These are phyloP conservation scores for Sigmodon hispidus DNA, from an alignment of 2,113 vertebrate species.

Conservation along the genomic window DNA sequence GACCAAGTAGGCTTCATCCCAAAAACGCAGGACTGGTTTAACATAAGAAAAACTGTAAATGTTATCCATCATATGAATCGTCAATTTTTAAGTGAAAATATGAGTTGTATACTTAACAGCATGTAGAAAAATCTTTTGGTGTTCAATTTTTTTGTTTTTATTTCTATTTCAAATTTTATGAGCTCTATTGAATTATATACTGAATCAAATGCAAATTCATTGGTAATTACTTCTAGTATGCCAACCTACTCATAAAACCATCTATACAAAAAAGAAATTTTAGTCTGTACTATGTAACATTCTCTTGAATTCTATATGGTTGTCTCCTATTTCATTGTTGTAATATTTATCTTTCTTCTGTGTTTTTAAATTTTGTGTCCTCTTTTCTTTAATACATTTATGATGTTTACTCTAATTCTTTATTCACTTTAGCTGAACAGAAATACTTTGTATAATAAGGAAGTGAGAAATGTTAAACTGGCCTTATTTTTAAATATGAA, in stretches of 20 bases:
- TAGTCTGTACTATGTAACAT: background rate
- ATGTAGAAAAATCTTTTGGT: background rate
- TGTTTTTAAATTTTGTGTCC: background rate
- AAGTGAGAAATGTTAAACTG: background rate
- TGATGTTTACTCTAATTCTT: background rate
- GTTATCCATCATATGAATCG: too few species aligned
- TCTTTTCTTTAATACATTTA: background rate
- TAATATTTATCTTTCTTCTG: background rate
- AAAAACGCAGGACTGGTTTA: too few species aligned
- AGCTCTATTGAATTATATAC: background rate
- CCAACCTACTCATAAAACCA: background rate
- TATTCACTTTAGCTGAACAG: background rate
- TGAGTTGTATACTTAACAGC: background rate
- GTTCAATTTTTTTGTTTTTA: background rate
- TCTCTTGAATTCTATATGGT: background rate
- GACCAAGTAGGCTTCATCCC: too few species aligned
- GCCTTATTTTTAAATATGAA: background rate
- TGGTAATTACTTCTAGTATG: background rate
- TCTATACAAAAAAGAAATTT: background rate
- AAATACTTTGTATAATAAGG: background rate
- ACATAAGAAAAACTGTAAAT: too few species aligned
- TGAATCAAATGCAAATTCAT: background rate
- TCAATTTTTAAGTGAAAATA: slow-evolving; percentile 13
- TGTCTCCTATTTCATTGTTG: background rate
- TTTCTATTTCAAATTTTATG: slow-evolving; percentile 1